phyloP scores from a whole-genome alignment of 2,113 vertebrate genomes.

The Aptenodytes patagonicus region DNA sequence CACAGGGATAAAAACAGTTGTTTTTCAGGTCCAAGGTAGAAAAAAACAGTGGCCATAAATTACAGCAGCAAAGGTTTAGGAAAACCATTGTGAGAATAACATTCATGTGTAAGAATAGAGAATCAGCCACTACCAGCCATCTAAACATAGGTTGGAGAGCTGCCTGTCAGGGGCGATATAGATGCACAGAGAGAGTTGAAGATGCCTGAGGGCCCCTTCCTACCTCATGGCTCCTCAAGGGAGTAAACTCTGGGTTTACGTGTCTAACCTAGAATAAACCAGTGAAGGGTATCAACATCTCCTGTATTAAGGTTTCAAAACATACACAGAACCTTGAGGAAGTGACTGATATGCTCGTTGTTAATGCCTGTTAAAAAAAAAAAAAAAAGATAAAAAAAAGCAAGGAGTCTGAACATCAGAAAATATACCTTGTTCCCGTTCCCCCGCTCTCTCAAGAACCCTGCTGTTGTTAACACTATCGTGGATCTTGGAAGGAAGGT shows the following conservation, averaged over 20 bases:
- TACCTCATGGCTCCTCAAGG: background rate
- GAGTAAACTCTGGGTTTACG: background rate
- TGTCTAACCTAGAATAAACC: background rate
- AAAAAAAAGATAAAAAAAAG: too few species aligned
- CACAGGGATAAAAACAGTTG: background rate
- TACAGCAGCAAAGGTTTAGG: background rate
- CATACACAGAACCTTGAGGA: background rate
- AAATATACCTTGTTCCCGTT: background rate
- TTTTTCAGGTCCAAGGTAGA: background rate
- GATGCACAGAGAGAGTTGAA: background rate
- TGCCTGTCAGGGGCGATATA: background rate
- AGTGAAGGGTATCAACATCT: background rate
- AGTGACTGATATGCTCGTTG: background rate
- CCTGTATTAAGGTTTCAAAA: background rate
- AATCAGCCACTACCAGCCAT: background rate
- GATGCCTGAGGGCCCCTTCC: background rate
- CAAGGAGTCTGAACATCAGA: background rate
- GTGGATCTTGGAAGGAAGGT: background rate
- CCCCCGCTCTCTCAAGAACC: background rate
- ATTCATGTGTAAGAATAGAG: background rate
- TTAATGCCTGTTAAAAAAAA: background rate
- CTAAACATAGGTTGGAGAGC: background rate
- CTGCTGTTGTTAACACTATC: background rate
- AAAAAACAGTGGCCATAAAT: background rate
- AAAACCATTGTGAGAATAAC: background rate